These are phyloP conservation scores for Ryuthela nishihirai DNA, from an alignment of 2,888 invertebrate genomes.

Conservation along the genomic window DNA sequence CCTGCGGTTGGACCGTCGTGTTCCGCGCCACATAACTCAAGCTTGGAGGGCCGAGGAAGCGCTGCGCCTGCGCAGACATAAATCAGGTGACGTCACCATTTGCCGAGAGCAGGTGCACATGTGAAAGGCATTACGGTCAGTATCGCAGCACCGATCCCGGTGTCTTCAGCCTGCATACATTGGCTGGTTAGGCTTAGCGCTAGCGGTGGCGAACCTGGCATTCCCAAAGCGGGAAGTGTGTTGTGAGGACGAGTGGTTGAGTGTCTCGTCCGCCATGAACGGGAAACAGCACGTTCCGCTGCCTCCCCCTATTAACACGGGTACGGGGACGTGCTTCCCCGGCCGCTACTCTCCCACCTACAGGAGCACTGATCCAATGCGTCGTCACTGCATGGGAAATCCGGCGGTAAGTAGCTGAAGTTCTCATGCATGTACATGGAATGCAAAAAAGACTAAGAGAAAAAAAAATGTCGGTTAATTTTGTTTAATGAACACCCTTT, in stretches of 20 bases:
- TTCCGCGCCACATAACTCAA: too few species aligned
- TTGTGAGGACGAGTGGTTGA: constrained; percentile 37
- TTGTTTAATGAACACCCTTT: too few species aligned
- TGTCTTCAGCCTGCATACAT: too few species aligned
- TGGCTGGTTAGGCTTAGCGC: constrained; percentile 37
- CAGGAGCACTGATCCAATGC: constrained; percentile 31
- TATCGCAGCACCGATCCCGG: too few species aligned
- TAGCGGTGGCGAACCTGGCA: constrained; percentile 35
- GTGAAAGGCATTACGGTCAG: too few species aligned
- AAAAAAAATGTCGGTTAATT: too few species aligned
- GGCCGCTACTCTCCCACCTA: constrained; percentile 36
- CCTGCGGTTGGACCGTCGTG: too few species aligned
- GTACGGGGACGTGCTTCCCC: constrained; percentile 36
- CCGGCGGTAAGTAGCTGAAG: constrained; percentile 32
- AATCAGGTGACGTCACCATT: constrained; percentile 33
- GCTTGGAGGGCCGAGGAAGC: neutral
- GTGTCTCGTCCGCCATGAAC: constrained; percentile 37
- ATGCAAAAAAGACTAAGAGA: too few species aligned
- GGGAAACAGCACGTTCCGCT: constrained; percentile 34
- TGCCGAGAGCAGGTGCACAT: too few species aligned
- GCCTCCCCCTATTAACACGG: constrained; percentile 36
- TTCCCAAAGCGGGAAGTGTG: constrained; percentile 38
- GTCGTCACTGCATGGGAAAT: constrained; percentile 37
- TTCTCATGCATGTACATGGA: neutral
- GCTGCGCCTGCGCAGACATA: constrained; percentile 29